Base-by-base conservation (phyloP, 2,888 invertebrate species). In the Cryptosula pallasiana region DNA sequence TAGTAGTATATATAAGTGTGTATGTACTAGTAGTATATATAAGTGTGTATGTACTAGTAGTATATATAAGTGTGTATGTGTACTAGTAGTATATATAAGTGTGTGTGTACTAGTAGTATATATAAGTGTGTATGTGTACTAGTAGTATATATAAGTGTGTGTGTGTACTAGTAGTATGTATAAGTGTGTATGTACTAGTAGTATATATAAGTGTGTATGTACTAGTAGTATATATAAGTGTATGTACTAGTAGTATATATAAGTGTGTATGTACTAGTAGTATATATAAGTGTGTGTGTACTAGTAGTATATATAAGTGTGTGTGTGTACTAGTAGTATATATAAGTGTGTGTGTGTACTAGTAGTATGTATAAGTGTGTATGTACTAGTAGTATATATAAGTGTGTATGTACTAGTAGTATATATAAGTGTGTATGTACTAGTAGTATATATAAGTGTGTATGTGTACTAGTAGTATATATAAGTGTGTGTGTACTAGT, bases 291-390 rank as follows among this genome's bases (percentile, higher is more conserved):
- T 45, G 5, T 45, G 5, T 13, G 9, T 45, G n/a, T n/a, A 45
- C 9, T 45, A 5, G 20, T 45, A 20, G 45, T 45, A 13, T 45
- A 45, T 45, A 45, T 45, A 45, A 45, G n/a, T n/a, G n/a, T n/a
- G n/a, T n/a, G n/a, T n/a, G n/a, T n/a, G n/a, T n/a, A n/a, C n/a
- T 99, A 80, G 88, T 88, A 81, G 89, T 93, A 77, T 98, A 98
- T 0, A 90, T 90, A 87, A 87, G 75, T 75, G 79, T 76, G 13
- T 45, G 20, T n/a, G n/a, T n/a, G n/a, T n/a, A n/a, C n/a, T n/a
- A n/a, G n/a, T n/a, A n/a, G n/a, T n/a, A n/a, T n/a, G n/a, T n/a
- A n/a, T 32, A 29, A n/a, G 3, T 54, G 54, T n/a, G n/a, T 13
- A 13, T 45, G 45, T 45, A 20, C 45, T 45, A 45, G 20, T 45